These are phyloP conservation scores for Martes flavigula DNA, from an alignment of 2,797 vertebrate genomes.

Conservation along the genomic window DNA sequence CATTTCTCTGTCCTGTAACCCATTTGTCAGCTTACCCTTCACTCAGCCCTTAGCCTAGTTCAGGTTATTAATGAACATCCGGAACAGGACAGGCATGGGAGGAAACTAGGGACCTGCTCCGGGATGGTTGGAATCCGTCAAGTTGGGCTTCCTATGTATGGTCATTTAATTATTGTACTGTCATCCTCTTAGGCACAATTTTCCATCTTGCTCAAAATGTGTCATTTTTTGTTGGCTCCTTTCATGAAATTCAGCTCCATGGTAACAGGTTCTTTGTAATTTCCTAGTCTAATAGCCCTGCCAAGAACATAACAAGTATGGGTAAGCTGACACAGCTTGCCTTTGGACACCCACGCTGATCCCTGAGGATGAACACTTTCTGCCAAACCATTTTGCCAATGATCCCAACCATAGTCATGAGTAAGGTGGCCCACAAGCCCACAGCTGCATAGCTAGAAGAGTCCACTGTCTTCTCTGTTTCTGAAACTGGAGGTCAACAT, in stretches of 20 bases:
- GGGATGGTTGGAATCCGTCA: neutral
- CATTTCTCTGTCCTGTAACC: neutral
- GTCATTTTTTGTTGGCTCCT: neutral
- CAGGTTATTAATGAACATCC: slow-evolving; percentile 5
- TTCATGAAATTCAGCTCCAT: neutral
- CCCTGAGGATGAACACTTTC: neutral
- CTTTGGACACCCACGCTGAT: neutral
- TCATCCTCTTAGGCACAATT: neutral
- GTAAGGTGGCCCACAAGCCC: neutral
- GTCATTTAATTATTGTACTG: neutral
- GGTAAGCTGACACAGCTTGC: neutral
- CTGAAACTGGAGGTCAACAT: neutral
- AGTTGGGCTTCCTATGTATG: neutral
- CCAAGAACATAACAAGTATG: neutral
- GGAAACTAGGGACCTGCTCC: neutral
- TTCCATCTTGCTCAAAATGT: neutral
- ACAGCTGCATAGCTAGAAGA: neutral
- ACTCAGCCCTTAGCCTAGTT: neutral
- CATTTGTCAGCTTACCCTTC: neutral
- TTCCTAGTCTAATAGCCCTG: neutral
- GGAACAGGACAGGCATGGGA: no score
- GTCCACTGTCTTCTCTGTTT: neutral
- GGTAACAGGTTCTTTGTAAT: neutral
- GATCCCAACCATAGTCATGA: neutral
- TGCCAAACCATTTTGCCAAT: neutral